Base-by-base conservation (phyloP, 1,140 invertebrate genomes). In the Amyelois transitella region DNA sequence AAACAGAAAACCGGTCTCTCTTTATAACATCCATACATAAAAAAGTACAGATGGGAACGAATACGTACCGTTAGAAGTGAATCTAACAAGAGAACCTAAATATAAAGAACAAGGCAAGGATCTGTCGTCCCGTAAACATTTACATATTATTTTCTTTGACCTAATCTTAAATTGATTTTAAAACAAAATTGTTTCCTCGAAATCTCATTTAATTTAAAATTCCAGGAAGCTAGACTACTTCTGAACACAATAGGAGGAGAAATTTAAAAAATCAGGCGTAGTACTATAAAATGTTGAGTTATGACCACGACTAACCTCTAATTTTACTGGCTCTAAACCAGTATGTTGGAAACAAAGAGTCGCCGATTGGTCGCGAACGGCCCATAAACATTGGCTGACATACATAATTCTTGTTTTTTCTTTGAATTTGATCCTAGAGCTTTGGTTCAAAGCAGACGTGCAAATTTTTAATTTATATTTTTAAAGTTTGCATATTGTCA, bases 361-460 rank as follows among this genome's bases (percentile, higher is more conserved):
- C 67, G 62, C 52, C 50, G 56, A 68, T 72, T 63, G 64, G 54
- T 67, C 75, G 81, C 71, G n/a, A 81, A 77, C 75, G 70, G 60
- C 38, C 66, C 72, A 81, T 85, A 82, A 85, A 82, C 67, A 68
- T 67, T 57, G 64, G 63, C 67, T 75, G 78, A 77, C 77, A 73
- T 64, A 69, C 71, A 76, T 84, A 79, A 77, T 77, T 80, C 72
- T 79, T 82, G 71, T 81, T 81, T 77, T 87, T 77, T 87, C 77
- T 81, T 76, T 76, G 77, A 79, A 85, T 75, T 66, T 53, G 69
- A 69, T 72, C 57, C 63, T 70, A 74, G 74, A 55, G 58, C 66
- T 75, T 66, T 85, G 81, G 57, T 56, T 77, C 77, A 38, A 14
- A 14, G 1, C 32, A 38, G 32, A 38, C 32, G 32, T 14, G 32